Base-by-base conservation (phyloP, 2,888 invertebrate genomes). In the Plemyria rubiginata region DNA sequence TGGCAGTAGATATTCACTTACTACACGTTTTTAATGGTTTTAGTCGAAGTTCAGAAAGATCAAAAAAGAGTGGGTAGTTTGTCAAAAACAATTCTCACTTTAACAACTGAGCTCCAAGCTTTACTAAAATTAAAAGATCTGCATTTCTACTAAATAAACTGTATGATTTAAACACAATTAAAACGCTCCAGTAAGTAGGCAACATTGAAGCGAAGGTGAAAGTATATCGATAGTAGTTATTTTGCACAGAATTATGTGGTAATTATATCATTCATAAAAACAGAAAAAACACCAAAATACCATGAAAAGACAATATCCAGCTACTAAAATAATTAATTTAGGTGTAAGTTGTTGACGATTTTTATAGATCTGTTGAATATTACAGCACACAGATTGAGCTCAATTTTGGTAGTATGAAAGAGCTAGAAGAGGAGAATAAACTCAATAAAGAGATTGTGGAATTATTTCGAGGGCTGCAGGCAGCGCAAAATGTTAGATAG, bases 341-440 rank as follows among this genome's bases (percentile, higher is more conserved):
- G 72, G 68, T 55, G 54, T 81, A 81, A 80, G 75, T 77, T 82
- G 84, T 86, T 84, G 74, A 77, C 66, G 66, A 70, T 75, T 77
- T 76, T 72, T 77, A 77, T 74, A 72, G 70, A 74, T 72, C 77
- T 81, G 80, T 82, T 84, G 66, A 70, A 70, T 49, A 67, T 66
- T 59, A 56, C 64, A 66, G 74, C 78, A 76, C 75, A 76, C 74
- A 72, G 68, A 62, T 64, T 62, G 11, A 60, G 62, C 58, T 66
- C 62, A 65, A 54, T 58, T 57, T 56, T 43, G 45, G 48, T 54
- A 28, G 40, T 43, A 32, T 51, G 49, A 56, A 22, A 15, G 41
- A 36, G 2, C 13, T 13, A 13, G 8, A 0, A 4, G 3, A 48
- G 6, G 48, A 48, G 0, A 12, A 28, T 16, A 32, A 49, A 38